These are phyloP conservation scores for Drosophila pegasa DNA, from an alignment of 2,888 invertebrate species.

Conservation along the genomic window DNA sequence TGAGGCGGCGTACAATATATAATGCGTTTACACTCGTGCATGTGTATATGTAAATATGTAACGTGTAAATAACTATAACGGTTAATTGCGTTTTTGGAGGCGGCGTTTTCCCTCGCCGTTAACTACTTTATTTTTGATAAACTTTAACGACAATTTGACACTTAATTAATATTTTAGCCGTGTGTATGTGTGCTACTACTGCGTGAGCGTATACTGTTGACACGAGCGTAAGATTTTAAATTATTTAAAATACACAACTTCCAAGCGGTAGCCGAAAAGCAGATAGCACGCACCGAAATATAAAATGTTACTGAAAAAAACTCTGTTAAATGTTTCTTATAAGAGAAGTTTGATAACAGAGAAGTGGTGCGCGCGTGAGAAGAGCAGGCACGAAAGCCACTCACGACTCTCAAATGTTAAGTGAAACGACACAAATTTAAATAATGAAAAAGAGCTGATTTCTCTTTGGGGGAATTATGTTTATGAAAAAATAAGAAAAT, in stretches of 20 bases:
- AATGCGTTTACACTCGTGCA: slow-evolving; percentile 36
- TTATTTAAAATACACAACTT: slow-evolving; percentile 33
- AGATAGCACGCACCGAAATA: slow-evolving; percentile 52
- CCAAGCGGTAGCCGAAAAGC: slow-evolving; percentile 39
- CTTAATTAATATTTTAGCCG: slow-evolving; percentile 52
- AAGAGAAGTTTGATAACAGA: slow-evolving; percentile 43
- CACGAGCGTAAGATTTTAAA: slow-evolving; percentile 40
- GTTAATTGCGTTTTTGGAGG: slow-evolving; percentile 44
- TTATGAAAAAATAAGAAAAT: neutral
- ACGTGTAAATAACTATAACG: slow-evolving; percentile 48
- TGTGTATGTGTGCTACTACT: slow-evolving; percentile 20
- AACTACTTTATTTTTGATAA: slow-evolving; percentile 17
- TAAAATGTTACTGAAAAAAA: slow-evolving; percentile 53
- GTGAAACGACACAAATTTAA: neutral
- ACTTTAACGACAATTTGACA: slow-evolving; percentile 44
- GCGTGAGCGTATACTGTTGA: slow-evolving; percentile 31
- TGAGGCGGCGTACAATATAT: slow-evolving; percentile 32
- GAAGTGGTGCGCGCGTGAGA: slow-evolving; percentile 39
- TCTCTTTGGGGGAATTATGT: neutral
- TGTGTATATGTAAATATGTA: slow-evolving; percentile 30
- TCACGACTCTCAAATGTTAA: slow-evolving; percentile 3
- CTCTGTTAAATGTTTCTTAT: slow-evolving; percentile 53
- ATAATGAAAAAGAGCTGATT: neutral
- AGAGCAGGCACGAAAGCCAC: slow-evolving; percentile 4
- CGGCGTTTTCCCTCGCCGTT: slow-evolving; percentile 33